Conservation (phyloP, 2,888 invertebrate species). For the Rhamphomyia laevipes region DNA sequence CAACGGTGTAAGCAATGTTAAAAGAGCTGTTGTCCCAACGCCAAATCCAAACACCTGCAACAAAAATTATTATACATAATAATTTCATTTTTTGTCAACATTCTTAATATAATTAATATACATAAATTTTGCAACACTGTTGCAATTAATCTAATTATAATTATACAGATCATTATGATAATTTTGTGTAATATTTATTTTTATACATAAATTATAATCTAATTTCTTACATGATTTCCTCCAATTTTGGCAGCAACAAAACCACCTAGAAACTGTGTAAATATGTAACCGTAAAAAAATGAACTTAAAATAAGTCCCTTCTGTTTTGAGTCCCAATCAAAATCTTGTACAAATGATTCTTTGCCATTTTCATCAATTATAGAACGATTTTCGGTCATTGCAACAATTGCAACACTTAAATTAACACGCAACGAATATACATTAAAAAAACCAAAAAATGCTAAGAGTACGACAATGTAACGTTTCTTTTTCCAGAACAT, state of each 20-base stretch:
- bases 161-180: not conserved
- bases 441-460: conserved; percentile 77
- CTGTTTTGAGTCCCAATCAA: conserved; percentile 66
- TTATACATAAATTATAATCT: conserved; percentile 21
- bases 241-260: conserved; percentile 74
- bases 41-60: conserved; percentile 59
- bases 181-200: conserved; percentile 11
- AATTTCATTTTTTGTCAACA: not conserved
- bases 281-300: conserved; percentile 81
- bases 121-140: not conserved
- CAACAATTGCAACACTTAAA: conserved; percentile 85
- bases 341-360: conserved; percentile 53
- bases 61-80: not conserved
- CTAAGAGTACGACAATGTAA: conserved; percentile 61
- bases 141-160: not conserved
- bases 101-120: not conserved
- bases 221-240: conserved; percentile 55
- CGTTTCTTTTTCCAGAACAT: conserved; percentile 62
- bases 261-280: conserved; percentile 74
- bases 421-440: conserved; percentile 76
- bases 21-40: conserved; percentile 61
- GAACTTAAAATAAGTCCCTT: conserved; percentile 72
- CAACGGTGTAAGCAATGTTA: conserved; percentile 70
- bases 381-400: conserved; percentile 69
- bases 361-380: conserved; percentile 52